Percentiles rank a stretch among this genome's conserved stretches.
phyloP scores from a whole-genome alignment of 2,113 vertebrate species.

The Mola mola region DNA sequence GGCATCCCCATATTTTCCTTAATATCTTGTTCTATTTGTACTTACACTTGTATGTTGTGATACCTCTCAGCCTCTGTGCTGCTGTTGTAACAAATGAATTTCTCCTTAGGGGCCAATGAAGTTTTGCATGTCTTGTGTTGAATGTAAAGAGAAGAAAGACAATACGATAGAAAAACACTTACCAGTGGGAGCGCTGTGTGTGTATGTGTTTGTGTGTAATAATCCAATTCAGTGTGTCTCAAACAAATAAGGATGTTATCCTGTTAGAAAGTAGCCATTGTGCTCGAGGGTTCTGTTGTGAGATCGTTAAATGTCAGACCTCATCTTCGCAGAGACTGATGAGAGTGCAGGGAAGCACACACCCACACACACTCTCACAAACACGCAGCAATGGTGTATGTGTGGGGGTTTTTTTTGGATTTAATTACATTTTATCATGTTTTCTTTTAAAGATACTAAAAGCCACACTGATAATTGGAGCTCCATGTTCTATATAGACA shows the following conservation, averaged over 20 bases:
- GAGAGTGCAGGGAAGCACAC: constrained; percentile 6
- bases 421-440: neutral
- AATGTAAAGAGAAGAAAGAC: neutral
- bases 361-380: neutral
- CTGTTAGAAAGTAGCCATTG: constrained; percentile 57
- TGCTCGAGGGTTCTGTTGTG: constrained; percentile 51
- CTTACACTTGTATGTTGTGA: neutral
- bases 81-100: neutral
- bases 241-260: constrained; percentile 63
- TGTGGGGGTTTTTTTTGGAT: neutral
- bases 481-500: too few species aligned
- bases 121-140: neutral
- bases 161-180: neutral
- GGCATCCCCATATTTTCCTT: neutral
- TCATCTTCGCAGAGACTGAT: constrained; percentile 46
- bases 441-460: too few species aligned
- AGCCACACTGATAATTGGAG: too few species aligned
- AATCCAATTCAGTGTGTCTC: constrained; percentile 50
- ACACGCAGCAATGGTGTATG: neutral
- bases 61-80: neutral
- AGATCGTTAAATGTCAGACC: constrained; percentile 62
- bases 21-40: neutral
- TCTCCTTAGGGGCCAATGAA: neutral
- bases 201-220: constrained; percentile 33
- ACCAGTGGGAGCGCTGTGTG: neutral